phyloP scores from a whole-genome alignment of 2,888 invertebrate species.

The Cataglyphis livida region DNA sequence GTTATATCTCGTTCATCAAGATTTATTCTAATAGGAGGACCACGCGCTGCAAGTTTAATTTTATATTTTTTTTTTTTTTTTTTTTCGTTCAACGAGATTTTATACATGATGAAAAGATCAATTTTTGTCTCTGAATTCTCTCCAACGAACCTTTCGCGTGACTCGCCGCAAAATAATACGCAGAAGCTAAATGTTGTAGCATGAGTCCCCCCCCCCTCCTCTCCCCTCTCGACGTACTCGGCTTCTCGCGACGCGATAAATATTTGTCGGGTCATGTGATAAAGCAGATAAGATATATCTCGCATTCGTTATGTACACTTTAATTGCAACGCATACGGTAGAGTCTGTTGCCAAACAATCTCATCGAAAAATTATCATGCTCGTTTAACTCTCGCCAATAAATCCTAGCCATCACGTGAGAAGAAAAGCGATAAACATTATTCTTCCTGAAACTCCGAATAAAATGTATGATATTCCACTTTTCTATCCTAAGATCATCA shows the following conservation, averaged over 20 bases:
- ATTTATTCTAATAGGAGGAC: background rate
- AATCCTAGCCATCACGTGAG: background rate
- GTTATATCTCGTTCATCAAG: background rate
- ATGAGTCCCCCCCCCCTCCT: background rate
- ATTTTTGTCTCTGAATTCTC: background rate
- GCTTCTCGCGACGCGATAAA: conserved; percentile 19
- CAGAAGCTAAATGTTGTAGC: background rate
- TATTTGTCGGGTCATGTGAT: conserved; percentile 39
- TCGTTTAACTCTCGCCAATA: background rate
- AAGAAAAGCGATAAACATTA: background rate
- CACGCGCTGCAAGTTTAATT: background rate
- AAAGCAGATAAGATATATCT: conserved; percentile 43
- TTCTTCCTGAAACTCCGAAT: background rate
- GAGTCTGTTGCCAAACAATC: conserved; percentile 12
- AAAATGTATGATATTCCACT: background rate
- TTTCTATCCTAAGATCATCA: background rate
- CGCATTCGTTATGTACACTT: conserved; percentile 11
- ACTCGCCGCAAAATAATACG: conserved; percentile 21
- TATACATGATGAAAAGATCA: background rate
- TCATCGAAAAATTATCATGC: background rate
- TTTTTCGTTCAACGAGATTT: background rate
- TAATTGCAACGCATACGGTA: conserved; percentile 6
- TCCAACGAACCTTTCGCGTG: background rate
- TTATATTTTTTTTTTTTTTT: background rate
- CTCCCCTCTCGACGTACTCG: background rate